These are phyloP conservation scores for Dendrolimus kikuchii DNA, from an alignment of 1,140 invertebrate species.

Conservation along the genomic window DNA sequence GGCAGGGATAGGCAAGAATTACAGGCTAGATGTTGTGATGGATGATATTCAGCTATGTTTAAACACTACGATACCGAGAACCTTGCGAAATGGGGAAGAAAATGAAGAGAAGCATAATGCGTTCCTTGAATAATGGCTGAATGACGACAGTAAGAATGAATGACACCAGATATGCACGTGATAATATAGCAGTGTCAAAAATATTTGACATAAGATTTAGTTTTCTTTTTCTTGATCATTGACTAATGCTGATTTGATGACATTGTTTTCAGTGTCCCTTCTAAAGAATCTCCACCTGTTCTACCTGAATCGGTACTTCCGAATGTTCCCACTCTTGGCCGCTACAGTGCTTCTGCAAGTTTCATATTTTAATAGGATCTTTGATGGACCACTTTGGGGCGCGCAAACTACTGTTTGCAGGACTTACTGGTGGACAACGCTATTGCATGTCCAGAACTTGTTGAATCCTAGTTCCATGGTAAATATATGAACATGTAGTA, in stretches of 20 bases:
- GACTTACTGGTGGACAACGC: slow-evolving; percentile 42
- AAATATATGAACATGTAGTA: slow-evolving; percentile 11
- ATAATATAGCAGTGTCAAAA: too few species aligned
- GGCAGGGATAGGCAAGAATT: too few species aligned
- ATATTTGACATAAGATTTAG: too few species aligned
- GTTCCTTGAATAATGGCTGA: background rate
- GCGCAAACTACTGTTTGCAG: slow-evolving; percentile 25
- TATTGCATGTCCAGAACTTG: slow-evolving; percentile 47
- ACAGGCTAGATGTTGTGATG: too few species aligned
- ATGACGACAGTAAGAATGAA: background rate
- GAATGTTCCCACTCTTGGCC: slow-evolving; percentile 75
- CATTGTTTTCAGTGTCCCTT: slow-evolving; percentile 24
- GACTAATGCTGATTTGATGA: background rate
- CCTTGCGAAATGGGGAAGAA: too few species aligned
- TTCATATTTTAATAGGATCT: slow-evolving; percentile 71
- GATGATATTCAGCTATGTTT: too few species aligned
- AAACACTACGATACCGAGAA: too few species aligned
- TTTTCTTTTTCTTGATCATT: background rate
- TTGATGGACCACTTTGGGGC: slow-evolving; percentile 74
- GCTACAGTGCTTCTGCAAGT: slow-evolving; percentile 71
- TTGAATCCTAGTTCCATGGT: slow-evolving; percentile 32
- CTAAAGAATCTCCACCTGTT: slow-evolving; percentile 38
- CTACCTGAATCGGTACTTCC: slow-evolving; percentile 72
- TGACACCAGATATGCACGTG: background rate
- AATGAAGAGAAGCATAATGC: too few species aligned